Evolutionary conservation across 2,113 vertebrate species (phyloP), one percentile per base, ranked within the genome.

Genomic region (Syngnathus scovelli): DNA sequence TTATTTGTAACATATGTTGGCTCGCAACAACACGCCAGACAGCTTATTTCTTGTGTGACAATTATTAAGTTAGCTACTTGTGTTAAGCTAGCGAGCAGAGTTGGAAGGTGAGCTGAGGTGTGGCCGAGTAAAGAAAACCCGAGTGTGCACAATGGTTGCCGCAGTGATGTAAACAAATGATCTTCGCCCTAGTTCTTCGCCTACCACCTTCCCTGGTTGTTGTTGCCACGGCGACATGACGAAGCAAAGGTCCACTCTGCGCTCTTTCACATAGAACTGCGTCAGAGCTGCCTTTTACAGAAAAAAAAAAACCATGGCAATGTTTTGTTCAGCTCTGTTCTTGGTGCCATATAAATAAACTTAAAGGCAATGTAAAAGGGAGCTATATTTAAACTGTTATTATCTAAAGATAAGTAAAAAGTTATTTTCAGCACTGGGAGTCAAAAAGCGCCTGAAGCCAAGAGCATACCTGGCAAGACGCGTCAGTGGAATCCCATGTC

Each of bases 81-180:
- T 33, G 27, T 33, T 33, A 33, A 33, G 63, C 6, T 39, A 11
- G 27, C 0, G n/a, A 62, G 0, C 19, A 9, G n/a, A 33, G 9
- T 19, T 21, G 80, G 70, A 79, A 82, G 59, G 60, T 59, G 79
- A 88, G 67, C 70, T 9, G 43, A 71, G 73, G 71, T 23, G 66
- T 56, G 70, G 19, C 6, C 43, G 44, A 59, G 41, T 61, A 10
- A 69, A 66, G 76, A 61, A 3, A 7, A 64, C 65, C 62, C 21
- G 65, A 36, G 19, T 48, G 69, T 68, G 71, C 72, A 89, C 76
- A 86, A 64, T 56, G 75, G 77, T 76, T 66, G 33, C 80, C 79
- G 69, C 27, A 60, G 69, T 38, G 51, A 81, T 62, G n/a, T 23
- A 43, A 73, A 75, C 68, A 78, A 71, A 60, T 59, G 71, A 64